Percentiles rank a stretch among this genome's conserved stretches.
Conservation (phyloP, 1,140 invertebrate genomes). For the Pissodes strobi region DNA sequence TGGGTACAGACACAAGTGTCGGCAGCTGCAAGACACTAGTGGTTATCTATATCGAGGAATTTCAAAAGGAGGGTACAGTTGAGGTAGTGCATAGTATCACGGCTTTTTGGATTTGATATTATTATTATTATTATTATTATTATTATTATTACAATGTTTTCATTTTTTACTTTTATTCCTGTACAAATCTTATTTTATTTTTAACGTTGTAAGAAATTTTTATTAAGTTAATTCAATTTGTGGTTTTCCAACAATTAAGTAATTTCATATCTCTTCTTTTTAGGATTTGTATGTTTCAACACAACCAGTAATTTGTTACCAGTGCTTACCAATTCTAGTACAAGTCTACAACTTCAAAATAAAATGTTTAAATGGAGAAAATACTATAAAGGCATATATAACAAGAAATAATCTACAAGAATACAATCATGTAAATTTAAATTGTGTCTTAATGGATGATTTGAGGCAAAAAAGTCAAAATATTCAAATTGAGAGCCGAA, state of each 20-base stretch:
- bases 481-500: slow-evolving; percentile 22
- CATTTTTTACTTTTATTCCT: no score
- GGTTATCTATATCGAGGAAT: no score
- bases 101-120: no score
- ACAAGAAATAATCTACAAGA: slow-evolving; percentile 34
- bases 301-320: slow-evolving; percentile 36
- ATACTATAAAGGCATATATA: slow-evolving; percentile 28
- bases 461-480: slow-evolving; percentile 26
- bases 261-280: slow-evolving; percentile 8
- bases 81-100: no score
- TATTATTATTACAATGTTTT: no score
- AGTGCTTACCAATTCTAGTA: slow-evolving; percentile 29
- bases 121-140: no score
- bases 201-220: no score
- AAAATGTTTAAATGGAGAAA: slow-evolving; percentile 36
- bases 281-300: slow-evolving; percentile 38
- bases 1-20: no score
- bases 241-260: no score
- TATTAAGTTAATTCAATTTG: neutral
- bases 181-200: no score
- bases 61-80: no score
- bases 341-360: slow-evolving; percentile 39
- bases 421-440: slow-evolving; percentile 34
- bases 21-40: no score
- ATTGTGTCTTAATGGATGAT: slow-evolving; percentile 33